Evolutionary conservation across 2,113 vertebrate genomes (phyloP), one percentile per base, ranked within the genome.

Genomic region (Dipodomys ordii): DNA sequence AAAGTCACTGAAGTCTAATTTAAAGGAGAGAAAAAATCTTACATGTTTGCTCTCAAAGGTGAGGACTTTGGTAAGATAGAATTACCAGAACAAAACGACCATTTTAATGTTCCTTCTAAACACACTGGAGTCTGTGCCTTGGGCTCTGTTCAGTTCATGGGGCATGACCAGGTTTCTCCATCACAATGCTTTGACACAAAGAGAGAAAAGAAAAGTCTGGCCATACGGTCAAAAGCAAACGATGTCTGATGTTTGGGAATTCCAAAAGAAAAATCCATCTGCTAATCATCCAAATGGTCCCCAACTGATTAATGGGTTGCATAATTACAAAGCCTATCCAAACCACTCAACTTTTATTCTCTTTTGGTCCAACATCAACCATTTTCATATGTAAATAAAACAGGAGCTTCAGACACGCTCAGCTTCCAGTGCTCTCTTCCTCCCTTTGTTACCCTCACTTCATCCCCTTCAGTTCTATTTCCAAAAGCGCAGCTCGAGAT

Each of bases 171-270:
- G 67, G n/a, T 27, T 78, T 87, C 27, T 25, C n/a, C 6, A 67
- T 77, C 72, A 77, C 44, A 90, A 18, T 60, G 81, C 57, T 88
- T 60, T 27, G 8, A 90, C 32, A 87, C 23, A 67, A 86, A 77
- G 44, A 71, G 53, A 32, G 62, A 19, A 90, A 87, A 87, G 65
- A 77, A 13, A 11, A 72, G 49, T 64, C 53, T 78, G 39, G 15
- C 65, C 67, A n/a, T 44, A 83, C 1, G 7, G 65, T 46, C 20
- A 71, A 86, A 87, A 87, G 65, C 87, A 91, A 90, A 53, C 4
- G 7, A 72, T 78, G 64, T 53, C 71, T 77, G 72, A 57, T 83
- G 87, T 73, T 78, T 87, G 88, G 72, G 32, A 91, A 90, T 93
- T 71, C 39, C 71, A 83, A 83, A 71, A 74, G 65, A 39, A 85